Base-by-base conservation (phyloP, 1,140 invertebrate species). In the Trissolcus basalis region DNA sequence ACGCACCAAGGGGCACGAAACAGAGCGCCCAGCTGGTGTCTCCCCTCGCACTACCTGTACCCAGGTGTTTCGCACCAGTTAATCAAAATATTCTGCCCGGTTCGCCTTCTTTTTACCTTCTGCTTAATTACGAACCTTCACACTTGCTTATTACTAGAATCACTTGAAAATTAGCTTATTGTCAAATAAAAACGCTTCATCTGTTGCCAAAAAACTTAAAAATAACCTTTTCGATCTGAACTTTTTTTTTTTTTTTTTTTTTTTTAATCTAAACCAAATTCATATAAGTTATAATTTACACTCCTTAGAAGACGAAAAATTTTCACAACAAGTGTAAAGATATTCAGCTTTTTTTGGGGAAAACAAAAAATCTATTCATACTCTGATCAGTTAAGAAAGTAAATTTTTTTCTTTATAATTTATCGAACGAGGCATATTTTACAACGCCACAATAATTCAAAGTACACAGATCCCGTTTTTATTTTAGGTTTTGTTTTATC, bases 1-100 rank as follows among this genome's bases (percentile, higher is more conserved):
- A 3, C 19, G 19, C 19, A 27, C 1, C 19, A 1, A 58, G 61
- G 55, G 58, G 61, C 27, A 50, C 12, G n/a, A n/a, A n/a, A n/a
- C n/a, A n/a, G n/a, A n/a, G 36, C 77, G 82, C 1, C 19, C 83
- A 83, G 82, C 80, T 85, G 82, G 69, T 27, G 19, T 82, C 74
- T 50, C 78, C 67, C 67, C 53, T 77, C 64, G 44, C 64, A 70
- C 64, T 83, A 85, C 84, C 84, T 85, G 84, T 75, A 76, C 73
- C 79, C 83, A 74, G 83, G 77, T 81, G 80, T 69, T 68, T 39
- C 54, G 50, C 50, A 32, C 55, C 48, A 49, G 39, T 48, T 68
- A 61, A 63, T 67, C 53, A 64, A 68, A 65, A 70, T 44, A 71
- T 47, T 41, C 54, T 54, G 35, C 50, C 10, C 44, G 55, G 47